These are phyloP conservation scores for Dryobotodes eremita DNA, from an alignment of 2,888 invertebrate species.

Conservation along the genomic window DNA sequence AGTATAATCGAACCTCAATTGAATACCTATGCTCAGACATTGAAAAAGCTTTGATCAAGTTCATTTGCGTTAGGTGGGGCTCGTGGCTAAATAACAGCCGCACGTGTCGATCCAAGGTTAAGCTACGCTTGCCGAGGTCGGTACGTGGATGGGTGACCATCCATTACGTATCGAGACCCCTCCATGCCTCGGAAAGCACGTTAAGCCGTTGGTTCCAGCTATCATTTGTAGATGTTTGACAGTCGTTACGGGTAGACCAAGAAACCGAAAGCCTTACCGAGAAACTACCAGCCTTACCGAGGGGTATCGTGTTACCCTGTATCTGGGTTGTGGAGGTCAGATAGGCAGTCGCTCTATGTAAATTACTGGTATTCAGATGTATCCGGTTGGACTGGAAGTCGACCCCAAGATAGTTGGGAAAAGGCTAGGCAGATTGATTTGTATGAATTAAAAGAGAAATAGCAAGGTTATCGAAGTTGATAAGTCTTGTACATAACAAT, in stretches of 20 bases:
- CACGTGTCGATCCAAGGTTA: neutral
- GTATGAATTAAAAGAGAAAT: constrained; percentile 2
- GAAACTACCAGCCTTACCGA: neutral
- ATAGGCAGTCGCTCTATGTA: neutral
- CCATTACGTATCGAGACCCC: neutral
- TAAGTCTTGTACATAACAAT: constrained; percentile 19
- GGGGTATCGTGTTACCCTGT: neutral
- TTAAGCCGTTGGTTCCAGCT: no score
- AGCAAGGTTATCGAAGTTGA: constrained; percentile 3
- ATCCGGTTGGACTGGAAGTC: neutral
- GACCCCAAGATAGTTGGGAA: neutral
- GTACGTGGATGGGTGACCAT: neutral
- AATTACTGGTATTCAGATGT: neutral
- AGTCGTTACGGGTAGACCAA: neutral
- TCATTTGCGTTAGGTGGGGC: neutral
- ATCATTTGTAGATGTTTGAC: neutral
- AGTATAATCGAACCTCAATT: neutral
- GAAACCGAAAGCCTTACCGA: neutral
- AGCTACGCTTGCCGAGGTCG: neutral
- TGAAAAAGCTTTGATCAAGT: neutral
- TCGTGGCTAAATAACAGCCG: neutral
- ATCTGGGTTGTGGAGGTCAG: neutral
- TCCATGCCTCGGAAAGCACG: neutral
- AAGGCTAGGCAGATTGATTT: neutral
- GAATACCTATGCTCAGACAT: neutral